Evolutionary conservation across 2,888 invertebrate species (phyloP), one percentile per base, ranked within the genome.

Genomic region (Ernsta delagoae): DNA sequence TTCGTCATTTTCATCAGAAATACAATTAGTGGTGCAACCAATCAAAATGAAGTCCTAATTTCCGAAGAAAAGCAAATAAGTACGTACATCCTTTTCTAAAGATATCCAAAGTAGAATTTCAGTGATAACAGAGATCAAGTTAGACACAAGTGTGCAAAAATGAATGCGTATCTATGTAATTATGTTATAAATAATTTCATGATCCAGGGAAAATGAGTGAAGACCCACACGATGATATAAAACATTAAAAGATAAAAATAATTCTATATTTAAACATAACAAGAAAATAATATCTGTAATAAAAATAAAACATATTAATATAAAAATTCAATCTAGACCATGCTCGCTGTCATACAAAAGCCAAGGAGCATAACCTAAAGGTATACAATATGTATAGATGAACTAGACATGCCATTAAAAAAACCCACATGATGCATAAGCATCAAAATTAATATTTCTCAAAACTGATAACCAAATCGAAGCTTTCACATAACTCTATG

Each of bases 401-500:
- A 61, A 70, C 60, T 71, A 70, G 71, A 69, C 79, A 92, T 92
- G 92, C 92, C 86, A 92, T 92, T 92, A 92, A 92, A 92, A 92
- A 92, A 92, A 92, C 92, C 92, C 92, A 92, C 92, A 92, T 92
- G 92, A 90, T 75, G 88, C n/a, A 90, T 75, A 89, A 90, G 89
- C 90, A 81, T 87, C 87, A 85, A 78, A 80, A 78, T 61, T 53
- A 77, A 79, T 78, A 82, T 39, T 75, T 76, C 16, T 80, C 75
- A 73, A 75, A 79, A 79, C 74, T 74, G 81, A 75, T 73, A 77
- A 80, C 77, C 76, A 81, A 79, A 80, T 79, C 75, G 75, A 84
- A 74, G 70, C 72, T 70, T 74, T 69, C 63, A 59, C 50, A 64
- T 59, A 53, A 63, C 59, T 50, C 39, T 53, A 57, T 16, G 31